These are phyloP conservation scores for human DNA, from an alignment of 2,113 vertebrate genomes.

Conservation along the genomic window DNA sequence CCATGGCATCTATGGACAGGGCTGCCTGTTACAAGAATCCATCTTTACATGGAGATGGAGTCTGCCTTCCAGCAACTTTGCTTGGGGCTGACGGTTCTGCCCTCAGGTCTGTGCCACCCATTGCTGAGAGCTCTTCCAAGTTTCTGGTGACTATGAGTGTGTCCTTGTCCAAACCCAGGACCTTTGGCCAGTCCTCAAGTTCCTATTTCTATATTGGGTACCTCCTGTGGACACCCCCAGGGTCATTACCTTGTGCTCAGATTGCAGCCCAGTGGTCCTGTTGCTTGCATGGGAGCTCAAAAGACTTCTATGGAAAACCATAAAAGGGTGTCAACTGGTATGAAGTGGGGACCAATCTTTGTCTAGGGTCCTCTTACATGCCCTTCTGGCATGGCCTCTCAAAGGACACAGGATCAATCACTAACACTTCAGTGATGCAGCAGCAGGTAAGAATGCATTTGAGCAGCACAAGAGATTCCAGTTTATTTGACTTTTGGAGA, in stretches of 20 bases:
- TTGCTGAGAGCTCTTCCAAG: background rate
- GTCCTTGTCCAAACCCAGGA: background rate
- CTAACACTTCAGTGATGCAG: background rate
- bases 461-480: background rate
- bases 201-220: background rate
- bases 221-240: background rate
- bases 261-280: background rate
- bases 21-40: background rate
- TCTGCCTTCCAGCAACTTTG: background rate
- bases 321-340: background rate
- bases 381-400: background rate
- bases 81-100: background rate
- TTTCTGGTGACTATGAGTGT: background rate
- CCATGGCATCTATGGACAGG: background rate
- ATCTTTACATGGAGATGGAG: background rate
- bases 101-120: background rate
- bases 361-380: background rate
- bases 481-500: background rate
- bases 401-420: background rate
- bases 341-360: background rate
- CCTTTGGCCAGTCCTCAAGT: background rate
- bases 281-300: background rate
- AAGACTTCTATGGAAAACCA: background rate
- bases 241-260: background rate
- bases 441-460: background rate